Conservation (phyloP, 2,113 vertebrate species). For the Paramisgurnus dabryanus region DNA sequence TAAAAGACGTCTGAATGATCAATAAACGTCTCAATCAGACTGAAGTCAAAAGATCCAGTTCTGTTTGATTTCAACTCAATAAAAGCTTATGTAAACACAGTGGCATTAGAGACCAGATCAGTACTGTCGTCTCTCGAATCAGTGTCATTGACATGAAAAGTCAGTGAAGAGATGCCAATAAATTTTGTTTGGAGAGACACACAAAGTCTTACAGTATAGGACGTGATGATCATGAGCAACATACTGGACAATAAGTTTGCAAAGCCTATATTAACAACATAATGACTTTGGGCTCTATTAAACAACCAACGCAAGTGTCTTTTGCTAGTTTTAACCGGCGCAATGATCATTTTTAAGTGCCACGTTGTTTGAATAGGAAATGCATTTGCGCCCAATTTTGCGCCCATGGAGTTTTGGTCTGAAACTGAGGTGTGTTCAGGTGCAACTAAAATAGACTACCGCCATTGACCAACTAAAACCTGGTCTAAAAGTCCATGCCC, state of each 20-base stretch:
- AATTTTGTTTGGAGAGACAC: neutral
- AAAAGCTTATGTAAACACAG: constrained; percentile 26
- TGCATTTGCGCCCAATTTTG: too few relatives aligned
- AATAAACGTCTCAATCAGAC: neutral
- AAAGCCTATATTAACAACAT: neutral
- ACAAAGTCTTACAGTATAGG: neutral
- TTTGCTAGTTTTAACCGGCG: too few relatives aligned
- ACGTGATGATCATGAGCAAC: neutral
- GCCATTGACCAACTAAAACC: too few relatives aligned
- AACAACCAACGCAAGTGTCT: too few relatives aligned
- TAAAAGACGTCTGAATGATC: constrained; percentile 12
- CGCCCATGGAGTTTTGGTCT: too few relatives aligned
- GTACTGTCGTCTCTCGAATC: constrained; percentile 19
- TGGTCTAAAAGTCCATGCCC: too few relatives aligned
- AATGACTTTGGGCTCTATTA: too few relatives aligned
- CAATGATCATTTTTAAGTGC: too few relatives aligned
- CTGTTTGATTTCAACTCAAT: constrained; percentile 25
- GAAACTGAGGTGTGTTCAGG: too few relatives aligned
- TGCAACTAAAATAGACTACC: too few relatives aligned
- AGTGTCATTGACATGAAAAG: constrained; percentile 15
- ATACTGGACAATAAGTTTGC: neutral
- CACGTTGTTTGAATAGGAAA: too few relatives aligned
- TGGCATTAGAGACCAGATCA: neutral
- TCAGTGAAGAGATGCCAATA: neutral
- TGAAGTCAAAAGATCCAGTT: constrained; percentile 12